Conservation (phyloP, 1,140 invertebrate genomes). For the Leptinotarsa lineolata region DNA sequence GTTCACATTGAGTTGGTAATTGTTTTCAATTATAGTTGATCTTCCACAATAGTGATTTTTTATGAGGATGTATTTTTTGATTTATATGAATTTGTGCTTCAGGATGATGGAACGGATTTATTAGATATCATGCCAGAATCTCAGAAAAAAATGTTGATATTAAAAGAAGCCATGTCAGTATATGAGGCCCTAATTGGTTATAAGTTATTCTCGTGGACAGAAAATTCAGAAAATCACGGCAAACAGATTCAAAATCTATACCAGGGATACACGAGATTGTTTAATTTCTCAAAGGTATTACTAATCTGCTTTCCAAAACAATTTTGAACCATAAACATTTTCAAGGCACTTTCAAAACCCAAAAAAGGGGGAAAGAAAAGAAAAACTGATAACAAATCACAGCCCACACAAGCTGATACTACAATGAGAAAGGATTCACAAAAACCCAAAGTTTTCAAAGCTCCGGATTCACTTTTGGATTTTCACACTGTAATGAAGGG, state of each 20-base stretch:
- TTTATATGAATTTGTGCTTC: conserved; percentile 31
- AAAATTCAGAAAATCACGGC: conserved; percentile 48
- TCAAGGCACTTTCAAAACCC: conserved; percentile 52
- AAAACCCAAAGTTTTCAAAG: conserved; percentile 54
- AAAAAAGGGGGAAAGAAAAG: conserved; percentile 56
- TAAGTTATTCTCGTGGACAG: conserved; percentile 56
- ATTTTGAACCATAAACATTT: conserved; percentile 27
- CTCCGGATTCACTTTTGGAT: conserved; percentile 57
- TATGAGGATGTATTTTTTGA: background rate
- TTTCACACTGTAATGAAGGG: conserved; percentile 55
- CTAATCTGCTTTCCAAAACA: background rate
- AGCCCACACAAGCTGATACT: conserved; percentile 43
- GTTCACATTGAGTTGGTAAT: conserved; percentile 57
- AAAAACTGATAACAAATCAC: conserved; percentile 52
- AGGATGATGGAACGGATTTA: conserved; percentile 59
- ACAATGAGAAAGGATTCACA: conserved; percentile 40
- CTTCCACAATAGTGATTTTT: no score
- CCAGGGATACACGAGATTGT: conserved; percentile 56
- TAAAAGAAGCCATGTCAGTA: conserved; percentile 56
- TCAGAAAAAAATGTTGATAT: conserved; percentile 55
- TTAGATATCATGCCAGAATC: conserved; percentile 57
- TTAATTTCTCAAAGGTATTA: conserved; percentile 58
- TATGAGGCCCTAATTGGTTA: conserved; percentile 62
- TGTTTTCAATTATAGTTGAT: background rate
- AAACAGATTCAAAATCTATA: conserved; percentile 56